Evolutionary conservation across 2,888 invertebrate genomes (phyloP).

Genomic region (Drosophila phalerata): DNA sequence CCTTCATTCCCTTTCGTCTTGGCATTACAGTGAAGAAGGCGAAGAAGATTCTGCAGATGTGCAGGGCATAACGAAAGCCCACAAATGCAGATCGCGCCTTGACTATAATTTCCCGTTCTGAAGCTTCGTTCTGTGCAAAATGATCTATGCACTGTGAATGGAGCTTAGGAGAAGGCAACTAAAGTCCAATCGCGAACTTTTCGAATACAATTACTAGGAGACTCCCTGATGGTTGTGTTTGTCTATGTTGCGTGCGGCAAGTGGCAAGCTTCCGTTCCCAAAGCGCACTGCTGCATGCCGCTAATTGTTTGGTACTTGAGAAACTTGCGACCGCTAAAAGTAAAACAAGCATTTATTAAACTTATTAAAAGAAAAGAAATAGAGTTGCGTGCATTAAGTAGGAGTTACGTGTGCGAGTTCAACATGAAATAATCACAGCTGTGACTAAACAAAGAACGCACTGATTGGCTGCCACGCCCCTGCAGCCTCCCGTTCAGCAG

Average conservation of each 20-base stretch:
- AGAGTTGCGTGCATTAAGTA: slow-evolving; percentile 52
- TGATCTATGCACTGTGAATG: slow-evolving; percentile 47
- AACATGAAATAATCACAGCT: slow-evolving; percentile 31
- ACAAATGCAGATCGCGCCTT: slow-evolving; percentile 62
- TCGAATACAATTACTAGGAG: slow-evolving; percentile 3
- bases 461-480: slow-evolving; percentile 61
- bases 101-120: slow-evolving; percentile 11
- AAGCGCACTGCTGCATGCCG: slow-evolving; percentile 66
- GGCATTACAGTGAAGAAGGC: slow-evolving; percentile 19
- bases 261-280: slow-evolving; percentile 75
- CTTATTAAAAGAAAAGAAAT: slow-evolving; percentile 62
- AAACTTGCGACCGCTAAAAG: slow-evolving; percentile 73
- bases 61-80: slow-evolving; percentile 54
- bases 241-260: slow-evolving; percentile 59
- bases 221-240: slow-evolving; percentile 7
- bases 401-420: slow-evolving; percentile 27
- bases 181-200: slow-evolving; percentile 27
- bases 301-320: slow-evolving; percentile 77
- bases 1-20: background rate
- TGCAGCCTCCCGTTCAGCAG: slow-evolving; percentile 9
- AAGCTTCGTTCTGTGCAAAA: slow-evolving; percentile 19
- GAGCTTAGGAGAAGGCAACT: slow-evolving; percentile 21
- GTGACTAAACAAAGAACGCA: slow-evolving; percentile 66
- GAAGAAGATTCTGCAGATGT: slow-evolving; percentile 12
- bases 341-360: slow-evolving; percentile 78